Base-by-base conservation (phyloP, 2,113 vertebrate species). In the Rhipidura dahli region DNA sequence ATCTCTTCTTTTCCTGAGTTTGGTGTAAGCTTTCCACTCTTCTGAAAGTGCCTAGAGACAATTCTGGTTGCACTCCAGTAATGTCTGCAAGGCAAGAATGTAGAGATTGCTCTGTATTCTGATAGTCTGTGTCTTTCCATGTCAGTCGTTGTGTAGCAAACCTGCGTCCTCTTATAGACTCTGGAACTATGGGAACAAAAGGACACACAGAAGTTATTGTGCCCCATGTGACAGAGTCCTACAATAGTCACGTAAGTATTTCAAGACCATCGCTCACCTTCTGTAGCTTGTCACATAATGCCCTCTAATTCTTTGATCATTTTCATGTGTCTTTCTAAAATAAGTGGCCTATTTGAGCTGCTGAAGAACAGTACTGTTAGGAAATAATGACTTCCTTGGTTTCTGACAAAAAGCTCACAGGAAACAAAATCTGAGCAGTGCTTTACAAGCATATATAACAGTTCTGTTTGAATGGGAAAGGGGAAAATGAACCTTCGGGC, bases 111-210 rank as follows among this genome's bases (percentile, higher is more conserved):
- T 15, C 73, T 92, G 51, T 75, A 13, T 63, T 81, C 75, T 94
- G 65, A 95, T 70, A 51, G 45, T 77, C 88, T 57, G 42, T 93
- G 40, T 96, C 69, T 94, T 93, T 68, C 94, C 35, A 23, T 85
- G 95, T 95, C 97, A 99, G 99, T 92, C 99, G 99, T 79, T 98
- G 99, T 66, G 97, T 99, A 96, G 99, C 99, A 94, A 99, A 99
- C 98, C 98, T 99, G 80, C 98, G 98, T 88, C 98, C 99, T 92
- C 98, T 99, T 75, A 97, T 99, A 88, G 99, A 99, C 97, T 99
- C 99, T 42, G 99, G 99, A 94, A 99, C 99, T 40, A 99, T 99
- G 99, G 99, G 99, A 96, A 99, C 99, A 3, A 99, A 99, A 98
- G 99, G 99, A 95, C 99, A 99, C 97, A 99, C 99, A 1, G 99